Percentiles rank a stretch among this genome's conserved stretches.
These are phyloP conservation scores for Pseudococcus viburni DNA, from an alignment of 2,888 invertebrate species.

Conservation along the genomic window DNA sequence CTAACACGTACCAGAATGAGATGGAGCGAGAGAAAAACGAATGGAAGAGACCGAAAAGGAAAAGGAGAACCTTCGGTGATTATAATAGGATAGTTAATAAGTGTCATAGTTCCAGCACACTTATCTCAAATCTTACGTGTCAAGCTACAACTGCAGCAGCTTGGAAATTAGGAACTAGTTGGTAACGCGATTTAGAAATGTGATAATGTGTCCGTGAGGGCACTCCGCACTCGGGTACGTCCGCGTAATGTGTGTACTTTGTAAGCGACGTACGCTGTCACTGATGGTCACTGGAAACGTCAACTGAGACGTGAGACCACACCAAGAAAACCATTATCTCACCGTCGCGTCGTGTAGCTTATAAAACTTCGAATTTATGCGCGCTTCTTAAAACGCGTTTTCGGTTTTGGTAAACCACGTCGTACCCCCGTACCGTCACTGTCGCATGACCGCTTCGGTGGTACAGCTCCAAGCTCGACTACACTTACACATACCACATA, in stretches of 20 bases:
- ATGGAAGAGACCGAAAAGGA: not conserved
- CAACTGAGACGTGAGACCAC: not conserved
- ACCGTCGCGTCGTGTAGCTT: not conserved
- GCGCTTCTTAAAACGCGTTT: constrained; percentile 1
- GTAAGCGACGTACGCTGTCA: constrained; percentile 17
- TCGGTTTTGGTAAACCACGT: not conserved
- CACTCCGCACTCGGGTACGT: not conserved
- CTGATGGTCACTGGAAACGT: constrained; percentile 22
- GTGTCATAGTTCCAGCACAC: constrained; percentile 20
- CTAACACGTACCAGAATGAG: not conserved
- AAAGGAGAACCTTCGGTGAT: constrained; percentile 50
- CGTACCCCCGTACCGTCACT: not conserved
- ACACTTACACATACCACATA: not conserved
- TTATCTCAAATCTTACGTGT: constrained; percentile 11
- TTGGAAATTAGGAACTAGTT: not conserved
- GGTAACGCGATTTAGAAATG: not conserved
- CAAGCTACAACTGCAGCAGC: constrained; percentile 11
- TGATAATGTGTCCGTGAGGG: not conserved
- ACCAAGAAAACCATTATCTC: constrained; percentile 18
- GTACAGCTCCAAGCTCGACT: not conserved
- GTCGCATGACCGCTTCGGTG: too few relatives aligned
- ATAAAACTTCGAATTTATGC: constrained; percentile 20
- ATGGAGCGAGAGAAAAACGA: not conserved
- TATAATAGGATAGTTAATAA: constrained; percentile 60
- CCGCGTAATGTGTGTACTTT: not conserved